Base-by-base conservation (phyloP, 2,797 vertebrate species). In the Neostethus bicornis region DNA sequence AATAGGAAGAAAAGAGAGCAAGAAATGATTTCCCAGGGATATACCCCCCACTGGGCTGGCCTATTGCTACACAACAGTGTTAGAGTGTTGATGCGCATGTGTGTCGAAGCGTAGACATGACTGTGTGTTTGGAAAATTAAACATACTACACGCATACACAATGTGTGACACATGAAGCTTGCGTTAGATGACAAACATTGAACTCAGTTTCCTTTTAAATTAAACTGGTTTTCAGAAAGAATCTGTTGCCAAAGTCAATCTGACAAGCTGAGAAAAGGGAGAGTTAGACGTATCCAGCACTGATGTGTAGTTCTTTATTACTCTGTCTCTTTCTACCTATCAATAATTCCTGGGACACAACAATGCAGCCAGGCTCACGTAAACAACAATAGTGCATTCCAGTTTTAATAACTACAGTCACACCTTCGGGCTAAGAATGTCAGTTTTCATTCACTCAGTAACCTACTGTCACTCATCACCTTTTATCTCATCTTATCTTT, bases 1-100 rank as follows among this genome's bases (percentile, higher is more conserved):
- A 88, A 90, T 78, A 87, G 83, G 73, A 87, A 89, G 83, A 89
- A 85, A 84, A 83, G 66, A 79, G 80, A 74, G 74, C 60, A 75
- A 81, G 77, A 82, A 81, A 87, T 85, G 79, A 89, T 88, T 90
- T 90, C 87, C 79, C 68, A 53, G 86, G 86, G 82, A 89, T 87
- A 82, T 77, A 73, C 86, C 75, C 80, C 86, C 84, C 34, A 46
- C 81, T 79, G 89, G 1, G 86, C 61, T 82, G 85, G 75, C 89
- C 87, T 86, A 82, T 91, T 66, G 41, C 51, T 44, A 26, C 52
- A 35, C 67, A 60, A 65, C 76, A 73, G 50, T 64, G 64, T 19
- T 52, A 25, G 55, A 65, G 46, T 57, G 56, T 65, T 32, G 56
- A 41, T 62, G 60, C 12, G 32, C 32, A 31, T 20, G 38, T 65